Conservation (phyloP, 2,113 vertebrate genomes). For the Phodopus roborovskii region DNA sequence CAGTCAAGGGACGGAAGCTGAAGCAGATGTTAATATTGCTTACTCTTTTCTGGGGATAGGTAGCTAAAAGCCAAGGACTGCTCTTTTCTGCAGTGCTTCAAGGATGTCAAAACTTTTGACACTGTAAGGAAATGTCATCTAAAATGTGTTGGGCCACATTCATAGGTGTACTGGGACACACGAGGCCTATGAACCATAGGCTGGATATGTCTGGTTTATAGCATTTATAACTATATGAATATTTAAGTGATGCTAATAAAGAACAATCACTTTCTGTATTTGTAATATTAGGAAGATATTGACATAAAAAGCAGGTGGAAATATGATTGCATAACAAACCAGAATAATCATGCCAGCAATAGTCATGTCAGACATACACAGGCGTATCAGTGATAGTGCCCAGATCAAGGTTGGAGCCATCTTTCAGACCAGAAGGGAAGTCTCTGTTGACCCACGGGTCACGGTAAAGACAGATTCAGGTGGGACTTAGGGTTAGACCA, state of each 20-base stretch:
- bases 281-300: background rate
- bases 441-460: no score
- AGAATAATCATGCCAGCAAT: background rate
- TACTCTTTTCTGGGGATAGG: background rate
- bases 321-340: background rate
- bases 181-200: no score
- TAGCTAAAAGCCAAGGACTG: slow-evolving; percentile 8
- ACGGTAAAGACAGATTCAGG: background rate
- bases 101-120: background rate
- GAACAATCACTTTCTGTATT: background rate
- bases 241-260: slow-evolving; percentile 10
- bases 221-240: background rate
- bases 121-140: background rate
- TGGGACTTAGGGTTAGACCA: background rate
- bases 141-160: background rate
- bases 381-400: background rate
- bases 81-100: background rate
- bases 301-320: background rate
- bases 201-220: background rate
- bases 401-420: background rate
- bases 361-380: background rate
- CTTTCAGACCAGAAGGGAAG: background rate
- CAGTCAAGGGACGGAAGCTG: background rate
- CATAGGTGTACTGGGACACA: background rate
- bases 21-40: background rate